Evolutionary conservation across 2,888 invertebrate species (phyloP).

Genomic region (Brachylomia viminalis): DNA sequence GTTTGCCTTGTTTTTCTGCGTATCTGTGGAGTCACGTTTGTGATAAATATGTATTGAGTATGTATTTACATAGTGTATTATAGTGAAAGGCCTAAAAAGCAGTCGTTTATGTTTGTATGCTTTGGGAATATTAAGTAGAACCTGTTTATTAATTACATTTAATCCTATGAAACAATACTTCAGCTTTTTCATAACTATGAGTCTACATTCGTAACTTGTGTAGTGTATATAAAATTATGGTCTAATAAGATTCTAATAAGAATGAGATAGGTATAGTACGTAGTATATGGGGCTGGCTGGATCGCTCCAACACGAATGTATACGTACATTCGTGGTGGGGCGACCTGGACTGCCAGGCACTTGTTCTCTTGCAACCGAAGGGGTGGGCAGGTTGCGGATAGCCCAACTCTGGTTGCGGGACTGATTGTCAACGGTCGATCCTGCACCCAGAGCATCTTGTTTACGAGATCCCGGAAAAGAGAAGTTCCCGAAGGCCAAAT

Average conservation of each 20-base stretch:
- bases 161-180: background rate
- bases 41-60: background rate
- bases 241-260: background rate
- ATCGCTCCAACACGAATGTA: too few species aligned
- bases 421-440: too few species aligned
- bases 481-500: too few species aligned
- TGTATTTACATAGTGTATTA: background rate
- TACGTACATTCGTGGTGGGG: too few species aligned
- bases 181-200: background rate
- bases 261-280: background rate
- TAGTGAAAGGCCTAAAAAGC: background rate
- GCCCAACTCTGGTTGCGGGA: too few species aligned
- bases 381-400: too few species aligned
- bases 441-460: too few species aligned
- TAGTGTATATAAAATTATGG: too few species aligned
- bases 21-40: slow-evolving; percentile 83
- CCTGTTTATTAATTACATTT: background rate
- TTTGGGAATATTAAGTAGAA: background rate
- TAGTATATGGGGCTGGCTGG: too few species aligned
- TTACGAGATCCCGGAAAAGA: too few species aligned
- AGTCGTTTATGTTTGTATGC: background rate
- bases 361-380: too few species aligned
- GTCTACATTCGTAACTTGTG: background rate
- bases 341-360: too few species aligned
- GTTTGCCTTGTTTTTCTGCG: slow-evolving; percentile 91